phyloP scores from a whole-genome alignment of 2,113 vertebrate species.

The Felis chaus region DNA sequence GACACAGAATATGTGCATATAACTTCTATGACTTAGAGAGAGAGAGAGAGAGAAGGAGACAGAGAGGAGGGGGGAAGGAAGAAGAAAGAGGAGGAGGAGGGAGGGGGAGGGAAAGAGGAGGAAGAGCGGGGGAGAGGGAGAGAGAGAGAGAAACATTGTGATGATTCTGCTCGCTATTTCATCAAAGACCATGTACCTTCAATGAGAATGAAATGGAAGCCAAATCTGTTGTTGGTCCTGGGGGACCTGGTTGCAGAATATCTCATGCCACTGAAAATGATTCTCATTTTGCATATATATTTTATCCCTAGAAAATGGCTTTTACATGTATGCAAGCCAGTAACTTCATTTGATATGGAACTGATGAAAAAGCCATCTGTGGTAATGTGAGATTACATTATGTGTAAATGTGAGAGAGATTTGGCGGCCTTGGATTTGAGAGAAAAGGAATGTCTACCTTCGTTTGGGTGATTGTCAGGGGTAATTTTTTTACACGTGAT shows the following conservation, averaged over 20 bases:
- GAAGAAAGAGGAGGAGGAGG: not conserved
- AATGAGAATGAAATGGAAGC: not conserved
- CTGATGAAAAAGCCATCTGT: not conserved
- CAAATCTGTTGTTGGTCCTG: not conserved
- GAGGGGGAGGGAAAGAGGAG: not conserved
- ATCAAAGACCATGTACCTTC: not conserved
- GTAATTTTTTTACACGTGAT: not conserved
- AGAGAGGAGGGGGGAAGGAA: not conserved
- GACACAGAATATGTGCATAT: not conserved
- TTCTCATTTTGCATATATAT: not conserved
- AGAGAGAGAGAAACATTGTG: too few species aligned
- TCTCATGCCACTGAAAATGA: not conserved
- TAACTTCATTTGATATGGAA: not conserved
- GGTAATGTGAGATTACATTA: not conserved
- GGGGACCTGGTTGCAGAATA: not conserved
- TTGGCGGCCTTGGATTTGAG: not conserved
- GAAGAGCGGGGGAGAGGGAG: too few species aligned
- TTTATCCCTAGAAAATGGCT: not conserved
- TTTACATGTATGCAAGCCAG: not conserved
- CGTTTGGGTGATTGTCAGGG: not conserved
- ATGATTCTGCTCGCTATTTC: rapidly evolving
- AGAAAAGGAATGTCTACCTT: not conserved
- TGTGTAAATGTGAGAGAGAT: not conserved
- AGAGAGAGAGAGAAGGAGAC: too few species aligned
- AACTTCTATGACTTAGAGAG: not conserved